These are phyloP conservation scores for Brachyistius frenatus DNA, from an alignment of 2,113 vertebrate genomes.

Conservation along the genomic window DNA sequence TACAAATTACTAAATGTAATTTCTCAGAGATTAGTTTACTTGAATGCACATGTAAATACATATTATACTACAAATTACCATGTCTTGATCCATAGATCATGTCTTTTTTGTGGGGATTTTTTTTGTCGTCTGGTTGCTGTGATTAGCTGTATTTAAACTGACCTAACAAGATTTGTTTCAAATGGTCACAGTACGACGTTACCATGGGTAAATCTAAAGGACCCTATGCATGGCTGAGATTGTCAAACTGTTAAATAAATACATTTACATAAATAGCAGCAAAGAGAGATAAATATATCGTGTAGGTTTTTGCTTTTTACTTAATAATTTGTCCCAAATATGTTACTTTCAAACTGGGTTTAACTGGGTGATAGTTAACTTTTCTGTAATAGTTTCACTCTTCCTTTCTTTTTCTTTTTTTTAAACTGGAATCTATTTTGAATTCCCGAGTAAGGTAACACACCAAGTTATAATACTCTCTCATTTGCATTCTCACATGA, in stretches of 20 bases:
- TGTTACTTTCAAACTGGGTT: slow-evolving; percentile 4
- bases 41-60: not conserved
- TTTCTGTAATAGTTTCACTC: not conserved
- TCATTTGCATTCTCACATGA: slow-evolving; percentile 8
- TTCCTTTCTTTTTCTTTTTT: not conserved
- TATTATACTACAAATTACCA: no score
- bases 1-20: not conserved
- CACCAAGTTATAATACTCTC: slow-evolving; percentile 10
- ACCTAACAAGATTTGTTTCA: not conserved
- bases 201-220: no score
- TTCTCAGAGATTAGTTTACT: not conserved
- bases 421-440: slow-evolving; percentile 14
- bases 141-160: not conserved
- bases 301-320: not conserved
- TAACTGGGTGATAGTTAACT: not conserved
- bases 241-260: no score
- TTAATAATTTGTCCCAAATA: not conserved
- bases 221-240: no score
- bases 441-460: slow-evolving; percentile 10
- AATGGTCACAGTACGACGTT: not conserved
- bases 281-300: not conserved
- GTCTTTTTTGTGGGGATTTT: no score
- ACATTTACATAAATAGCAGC: no score
- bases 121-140: not conserved
- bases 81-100: no score